Percentiles rank a stretch among this genome's conserved stretches.
Conservation (phyloP, 2,797 vertebrate genomes). For the Steatocranus sp. region DNA sequence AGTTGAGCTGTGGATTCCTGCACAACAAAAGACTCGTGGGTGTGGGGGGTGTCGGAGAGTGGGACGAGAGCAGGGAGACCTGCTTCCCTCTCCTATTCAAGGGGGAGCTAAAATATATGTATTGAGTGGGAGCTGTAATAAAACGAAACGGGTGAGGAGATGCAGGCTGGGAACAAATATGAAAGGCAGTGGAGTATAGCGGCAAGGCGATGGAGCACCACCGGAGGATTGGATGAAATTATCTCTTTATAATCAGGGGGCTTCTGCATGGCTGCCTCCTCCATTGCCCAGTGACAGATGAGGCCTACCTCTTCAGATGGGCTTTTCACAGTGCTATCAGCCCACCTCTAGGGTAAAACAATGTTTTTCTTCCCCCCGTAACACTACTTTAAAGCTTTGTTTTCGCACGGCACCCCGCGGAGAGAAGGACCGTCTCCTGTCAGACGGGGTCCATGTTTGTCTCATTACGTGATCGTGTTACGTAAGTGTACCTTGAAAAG, state of each 20-base stretch:
- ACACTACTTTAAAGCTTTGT: conserved; percentile 62
- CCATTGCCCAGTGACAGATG: conserved; percentile 71
- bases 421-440: conserved; percentile 27
- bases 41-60: neutral
- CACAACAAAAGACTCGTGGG: conserved; percentile 53
- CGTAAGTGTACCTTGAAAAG: conserved; percentile 44
- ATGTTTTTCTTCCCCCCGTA: conserved; percentile 60
- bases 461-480: conserved; percentile 48
- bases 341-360: conserved; percentile 68
- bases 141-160: conserved; percentile 67
- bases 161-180: conserved; percentile 69
- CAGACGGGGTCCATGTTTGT: conserved; percentile 40
- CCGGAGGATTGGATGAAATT: conserved; percentile 69
- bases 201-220: conserved; percentile 64
- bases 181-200: conserved; percentile 69
- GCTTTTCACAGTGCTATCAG: conserved; percentile 61
- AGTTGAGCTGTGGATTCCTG: conserved; percentile 63
- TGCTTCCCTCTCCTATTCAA: conserved; percentile 50
- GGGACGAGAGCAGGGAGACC: conserved; percentile 17
- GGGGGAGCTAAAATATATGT: conserved; percentile 66
- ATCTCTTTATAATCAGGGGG: conserved; percentile 75
- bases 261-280: conserved; percentile 72
- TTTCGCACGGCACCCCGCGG: conserved; percentile 31
- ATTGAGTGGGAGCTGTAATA: conserved; percentile 69
- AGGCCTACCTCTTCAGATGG: conserved; percentile 70